Evolutionary conservation across 2,113 vertebrate species (phyloP).

Genomic region (Erythrocercus mccallii): DNA sequence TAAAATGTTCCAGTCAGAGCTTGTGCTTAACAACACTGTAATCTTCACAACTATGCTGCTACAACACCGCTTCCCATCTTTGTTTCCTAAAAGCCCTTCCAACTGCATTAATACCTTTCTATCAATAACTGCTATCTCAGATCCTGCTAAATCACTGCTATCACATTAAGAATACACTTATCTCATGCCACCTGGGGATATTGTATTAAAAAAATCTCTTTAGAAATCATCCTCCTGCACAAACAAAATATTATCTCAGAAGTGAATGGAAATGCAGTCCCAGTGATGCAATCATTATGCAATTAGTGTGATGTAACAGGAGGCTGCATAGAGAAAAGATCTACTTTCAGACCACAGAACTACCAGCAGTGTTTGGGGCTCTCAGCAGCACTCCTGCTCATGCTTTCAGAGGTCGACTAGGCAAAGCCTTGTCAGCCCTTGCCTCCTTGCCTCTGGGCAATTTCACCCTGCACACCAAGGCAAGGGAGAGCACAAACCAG

Average conservation of each 20-base stretch:
- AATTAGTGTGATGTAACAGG: not conserved
- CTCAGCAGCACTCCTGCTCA: not conserved
- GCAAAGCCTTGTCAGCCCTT: not conserved
- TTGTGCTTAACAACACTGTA: not conserved
- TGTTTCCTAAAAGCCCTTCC: slow-evolving; percentile 9
- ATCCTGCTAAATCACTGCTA: not conserved
- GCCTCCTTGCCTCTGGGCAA: not conserved
- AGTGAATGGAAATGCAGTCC: not conserved
- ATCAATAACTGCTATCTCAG: not conserved
- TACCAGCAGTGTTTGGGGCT: not conserved
- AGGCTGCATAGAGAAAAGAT: not conserved
- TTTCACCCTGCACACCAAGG: not conserved
- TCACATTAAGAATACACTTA: slow-evolving; percentile 6
- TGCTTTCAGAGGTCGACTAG: not conserved
- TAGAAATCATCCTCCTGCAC: not conserved
- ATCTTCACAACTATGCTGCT: not conserved
- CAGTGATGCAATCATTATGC: not conserved
- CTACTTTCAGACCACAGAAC: not conserved
- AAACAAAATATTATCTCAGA: not conserved
- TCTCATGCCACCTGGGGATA: not conserved
- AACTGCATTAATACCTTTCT: not conserved
- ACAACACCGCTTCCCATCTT: not conserved
- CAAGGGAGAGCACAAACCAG: not conserved
- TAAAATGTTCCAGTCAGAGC: not conserved
- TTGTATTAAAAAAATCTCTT: not conserved